phyloP scores from a whole-genome alignment of 2,888 invertebrate species.

The Acanthopleura granulata region DNA sequence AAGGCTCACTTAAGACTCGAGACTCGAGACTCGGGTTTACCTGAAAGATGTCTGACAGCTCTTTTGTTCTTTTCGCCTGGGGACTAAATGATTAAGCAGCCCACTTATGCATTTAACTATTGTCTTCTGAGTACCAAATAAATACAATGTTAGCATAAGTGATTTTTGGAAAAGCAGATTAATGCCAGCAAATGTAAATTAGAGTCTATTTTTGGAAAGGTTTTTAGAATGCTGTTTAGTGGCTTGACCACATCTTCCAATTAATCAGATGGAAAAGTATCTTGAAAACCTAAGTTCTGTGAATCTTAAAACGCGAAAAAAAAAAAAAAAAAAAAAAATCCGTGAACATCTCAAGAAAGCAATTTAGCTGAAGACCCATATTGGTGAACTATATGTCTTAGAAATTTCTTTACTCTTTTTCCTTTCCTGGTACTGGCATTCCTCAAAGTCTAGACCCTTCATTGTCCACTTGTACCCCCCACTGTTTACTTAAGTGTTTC shows the following conservation, averaged over 20 bases:
- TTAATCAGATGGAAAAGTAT: too few species aligned
- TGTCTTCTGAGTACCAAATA: background rate
- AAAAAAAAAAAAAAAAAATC: background rate
- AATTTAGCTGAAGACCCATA: too few species aligned
- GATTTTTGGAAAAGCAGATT: background rate
- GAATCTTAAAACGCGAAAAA: background rate
- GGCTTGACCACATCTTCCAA: background rate
- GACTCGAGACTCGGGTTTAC: too few species aligned
- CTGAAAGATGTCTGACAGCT: background rate
- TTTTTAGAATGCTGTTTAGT: background rate
- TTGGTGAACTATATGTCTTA: too few species aligned
- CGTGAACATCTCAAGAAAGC: background rate
- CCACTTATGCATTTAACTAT: background rate
- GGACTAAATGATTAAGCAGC: background rate
- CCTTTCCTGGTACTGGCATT: too few species aligned
- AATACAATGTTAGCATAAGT: conserved; percentile 3
- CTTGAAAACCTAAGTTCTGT: too few species aligned
- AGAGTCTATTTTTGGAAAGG: background rate
- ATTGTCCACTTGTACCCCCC: too few species aligned
- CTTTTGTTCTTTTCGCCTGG: background rate
- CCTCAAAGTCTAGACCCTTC: too few species aligned
- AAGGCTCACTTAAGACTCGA: too few species aligned
- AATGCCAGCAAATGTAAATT: background rate
- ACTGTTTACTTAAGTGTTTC: too few species aligned
- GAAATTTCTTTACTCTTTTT: too few species aligned